These are phyloP conservation scores for Trachymyrmex cornetzi DNA, from an alignment of 1,140 invertebrate genomes.

Conservation along the genomic window DNA sequence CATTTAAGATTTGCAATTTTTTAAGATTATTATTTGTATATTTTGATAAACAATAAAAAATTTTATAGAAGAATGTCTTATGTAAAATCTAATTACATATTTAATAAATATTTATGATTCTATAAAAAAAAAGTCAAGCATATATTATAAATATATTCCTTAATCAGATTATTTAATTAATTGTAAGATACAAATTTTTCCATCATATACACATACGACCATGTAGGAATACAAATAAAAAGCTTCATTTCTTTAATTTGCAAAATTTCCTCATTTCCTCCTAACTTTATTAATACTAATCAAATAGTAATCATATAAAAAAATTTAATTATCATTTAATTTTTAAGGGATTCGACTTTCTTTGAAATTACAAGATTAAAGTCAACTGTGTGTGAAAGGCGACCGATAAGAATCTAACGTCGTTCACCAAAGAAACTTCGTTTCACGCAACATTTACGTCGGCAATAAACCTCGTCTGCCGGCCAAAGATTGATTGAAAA, in stretches of 20 bases:
- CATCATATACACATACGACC: too few species aligned
- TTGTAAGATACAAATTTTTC: too few species aligned
- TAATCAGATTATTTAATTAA: too few species aligned
- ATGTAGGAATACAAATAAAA: not conserved
- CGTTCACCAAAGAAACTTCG: constrained; percentile 15
- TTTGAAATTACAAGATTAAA: not conserved
- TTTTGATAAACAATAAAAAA: not conserved
- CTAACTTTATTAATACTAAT: not conserved
- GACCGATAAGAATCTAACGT: not conserved
- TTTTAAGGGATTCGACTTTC: not conserved
- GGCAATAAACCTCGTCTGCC: not conserved
- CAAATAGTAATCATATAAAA: not conserved
- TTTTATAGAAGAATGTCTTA: not conserved
- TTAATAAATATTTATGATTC: not conserved
- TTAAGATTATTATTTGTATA: not conserved
- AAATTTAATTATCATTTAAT: constrained; percentile 6
- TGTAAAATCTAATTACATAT: constrained; percentile 3
- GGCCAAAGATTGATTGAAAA: not conserved
- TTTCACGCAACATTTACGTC: constrained; percentile 37
- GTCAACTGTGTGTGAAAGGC: not conserved
- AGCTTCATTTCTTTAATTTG: not conserved
- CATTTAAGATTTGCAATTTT: not conserved
- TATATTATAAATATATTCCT: not conserved
- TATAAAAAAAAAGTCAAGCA: not conserved
- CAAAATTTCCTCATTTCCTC: not conserved